Conservation (phyloP, 92 coral and sea anemone species). For the Nematostella vectensis region DNA sequence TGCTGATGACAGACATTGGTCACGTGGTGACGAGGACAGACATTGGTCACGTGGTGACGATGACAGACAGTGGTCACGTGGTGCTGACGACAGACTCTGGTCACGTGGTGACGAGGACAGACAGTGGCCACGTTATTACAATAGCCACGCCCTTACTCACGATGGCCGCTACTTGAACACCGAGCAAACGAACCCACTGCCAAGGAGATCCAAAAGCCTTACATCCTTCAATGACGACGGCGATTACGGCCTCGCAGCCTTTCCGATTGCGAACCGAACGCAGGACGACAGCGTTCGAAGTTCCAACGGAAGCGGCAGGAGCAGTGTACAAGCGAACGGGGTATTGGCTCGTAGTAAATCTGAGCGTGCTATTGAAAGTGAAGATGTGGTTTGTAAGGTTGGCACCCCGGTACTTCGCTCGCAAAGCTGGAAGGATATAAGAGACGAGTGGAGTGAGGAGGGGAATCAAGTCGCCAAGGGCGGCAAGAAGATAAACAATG, state of each 20-base stretch:
- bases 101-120: no score
- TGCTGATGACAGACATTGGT: no score
- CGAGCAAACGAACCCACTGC: no score
- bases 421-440: slow-evolving; percentile 16
- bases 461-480: neutral
- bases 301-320: neutral
- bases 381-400: neutral
- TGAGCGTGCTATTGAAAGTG: slow-evolving; percentile 15
- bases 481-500: neutral
- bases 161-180: no score
- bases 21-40: no score
- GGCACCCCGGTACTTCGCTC: slow-evolving; percentile 12
- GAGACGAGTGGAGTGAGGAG: slow-evolving; percentile 1
- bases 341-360: slow-evolving; percentile 18
- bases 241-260: slow-evolving; percentile 25
- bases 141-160: no score
- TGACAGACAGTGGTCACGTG: no score
- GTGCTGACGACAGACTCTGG: no score
- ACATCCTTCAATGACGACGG: slow-evolving; percentile 24
- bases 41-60: no score
- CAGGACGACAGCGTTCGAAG: slow-evolving; percentile 6
- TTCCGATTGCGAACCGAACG: neutral
- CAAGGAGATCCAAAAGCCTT: slow-evolving; percentile 20
- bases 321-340: slow-evolving; percentile 5
- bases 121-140: no score